Conservation (phyloP, 2,113 vertebrate species). For the Chaenogobius annularis region DNA sequence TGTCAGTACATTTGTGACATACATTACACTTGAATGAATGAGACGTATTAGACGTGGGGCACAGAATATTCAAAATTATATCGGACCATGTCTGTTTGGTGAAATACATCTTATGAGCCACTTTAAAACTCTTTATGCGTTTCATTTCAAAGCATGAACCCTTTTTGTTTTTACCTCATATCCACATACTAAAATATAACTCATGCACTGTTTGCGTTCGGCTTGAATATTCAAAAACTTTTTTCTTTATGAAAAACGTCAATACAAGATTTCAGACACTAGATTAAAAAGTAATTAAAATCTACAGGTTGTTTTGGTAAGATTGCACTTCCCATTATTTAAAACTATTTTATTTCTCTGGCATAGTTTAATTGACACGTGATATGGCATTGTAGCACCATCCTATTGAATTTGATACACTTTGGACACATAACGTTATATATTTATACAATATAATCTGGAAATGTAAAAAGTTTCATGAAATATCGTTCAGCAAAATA, state of each 20-base stretch:
- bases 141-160: background rate
- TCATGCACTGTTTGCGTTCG: slow-evolving; percentile 4
- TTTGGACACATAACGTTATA: background rate
- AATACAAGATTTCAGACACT: slow-evolving; percentile 11
- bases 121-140: background rate
- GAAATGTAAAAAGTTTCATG: background rate
- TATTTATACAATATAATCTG: slow-evolving; percentile 4
- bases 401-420: background rate
- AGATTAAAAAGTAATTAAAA: background rate
- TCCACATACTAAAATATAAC: background rate
- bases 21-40: background rate
- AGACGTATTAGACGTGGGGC: background rate
- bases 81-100: slow-evolving; percentile 22
- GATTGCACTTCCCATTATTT: background rate
- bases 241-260: slow-evolving; percentile 17
- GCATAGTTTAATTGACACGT: background rate
- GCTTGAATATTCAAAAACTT: slow-evolving; percentile 21
- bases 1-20: slow-evolving; percentile 4
- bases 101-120: background rate
- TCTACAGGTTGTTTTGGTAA: background rate
- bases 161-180: too few species aligned
- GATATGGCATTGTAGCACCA: background rate
- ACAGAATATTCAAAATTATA: slow-evolving; percentile 9
- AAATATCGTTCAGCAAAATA: slow-evolving; percentile 6
- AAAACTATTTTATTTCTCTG: background rate